Percentiles rank a stretch among this genome's conserved stretches.
Evolutionary conservation across 2,113 vertebrate species (phyloP).

Genomic region (Grus americana): DNA sequence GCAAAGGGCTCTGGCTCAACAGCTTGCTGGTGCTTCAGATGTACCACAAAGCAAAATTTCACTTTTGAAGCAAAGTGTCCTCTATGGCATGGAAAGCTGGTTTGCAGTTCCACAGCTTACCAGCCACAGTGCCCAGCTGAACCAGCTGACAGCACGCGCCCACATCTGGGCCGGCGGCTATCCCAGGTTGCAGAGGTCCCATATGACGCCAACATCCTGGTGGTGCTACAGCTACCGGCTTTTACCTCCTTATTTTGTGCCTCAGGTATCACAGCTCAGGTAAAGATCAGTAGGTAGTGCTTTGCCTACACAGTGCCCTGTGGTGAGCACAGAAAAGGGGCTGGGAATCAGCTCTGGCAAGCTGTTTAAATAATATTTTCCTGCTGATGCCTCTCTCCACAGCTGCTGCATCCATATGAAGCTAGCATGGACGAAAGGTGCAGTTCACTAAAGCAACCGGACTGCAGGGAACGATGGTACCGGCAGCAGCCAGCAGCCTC

Average conservation of each 20-base stretch:
- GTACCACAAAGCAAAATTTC: neutral
- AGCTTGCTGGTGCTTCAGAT: neutral
- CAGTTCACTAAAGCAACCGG: neutral
- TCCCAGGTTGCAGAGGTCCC: neutral
- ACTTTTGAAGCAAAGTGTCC: neutral
- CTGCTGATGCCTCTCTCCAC: neutral
- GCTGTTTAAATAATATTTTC: neutral
- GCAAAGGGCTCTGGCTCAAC: neutral
- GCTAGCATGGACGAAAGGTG: neutral
- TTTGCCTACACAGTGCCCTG: neutral
- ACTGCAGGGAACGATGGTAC: neutral
- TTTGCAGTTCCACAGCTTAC: neutral
- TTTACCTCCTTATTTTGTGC: neutral
- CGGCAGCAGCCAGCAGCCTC: neutral
- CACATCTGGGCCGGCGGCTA: neutral
- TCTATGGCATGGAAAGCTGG: neutral
- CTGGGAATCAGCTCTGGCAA: neutral
- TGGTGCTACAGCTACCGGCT: neutral
- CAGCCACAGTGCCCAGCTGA: neutral
- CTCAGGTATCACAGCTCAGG: neutral
- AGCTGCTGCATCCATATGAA: neutral
- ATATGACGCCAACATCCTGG: neutral
- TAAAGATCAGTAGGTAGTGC: neutral
- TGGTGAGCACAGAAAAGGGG: neutral
- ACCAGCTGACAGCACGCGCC: rapidly evolving